Evolutionary conservation across 2,113 vertebrate genomes (phyloP).

Genomic region (Geothlypis trichas): DNA sequence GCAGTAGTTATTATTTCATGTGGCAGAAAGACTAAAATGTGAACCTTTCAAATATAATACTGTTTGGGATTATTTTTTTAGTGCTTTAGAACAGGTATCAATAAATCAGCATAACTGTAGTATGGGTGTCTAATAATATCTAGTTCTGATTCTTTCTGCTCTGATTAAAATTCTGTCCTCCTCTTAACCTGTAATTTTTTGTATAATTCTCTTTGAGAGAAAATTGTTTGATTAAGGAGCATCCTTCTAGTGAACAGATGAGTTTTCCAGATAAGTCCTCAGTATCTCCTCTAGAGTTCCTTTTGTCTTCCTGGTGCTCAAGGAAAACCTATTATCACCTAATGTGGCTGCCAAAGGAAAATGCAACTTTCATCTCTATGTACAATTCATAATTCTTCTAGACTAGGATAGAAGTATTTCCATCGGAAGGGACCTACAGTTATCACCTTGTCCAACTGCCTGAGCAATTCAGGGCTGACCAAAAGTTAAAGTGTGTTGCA

Average conservation of each 20-base stretch:
- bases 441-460: not conserved
- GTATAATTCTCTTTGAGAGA: not conserved
- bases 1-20: not conserved
- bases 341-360: not conserved
- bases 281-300: not conserved
- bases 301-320: not conserved
- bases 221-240: not conserved
- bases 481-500: not conserved
- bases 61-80: not conserved
- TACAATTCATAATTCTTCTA: not conserved
- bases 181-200: not conserved
- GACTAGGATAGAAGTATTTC: not conserved
- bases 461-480: not conserved
- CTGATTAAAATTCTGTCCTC: not conserved
- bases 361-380: not conserved
- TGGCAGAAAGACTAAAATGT: not conserved
- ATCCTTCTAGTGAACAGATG: not conserved
- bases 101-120: not conserved
- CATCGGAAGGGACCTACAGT: not conserved
- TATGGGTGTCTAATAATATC: not conserved
- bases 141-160: not conserved
- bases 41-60: not conserved
- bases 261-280: not conserved
- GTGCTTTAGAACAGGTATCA: not conserved
- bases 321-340: not conserved